Conservation (phyloP, 2,888 invertebrate species). For the Drosophila ezoana region DNA sequence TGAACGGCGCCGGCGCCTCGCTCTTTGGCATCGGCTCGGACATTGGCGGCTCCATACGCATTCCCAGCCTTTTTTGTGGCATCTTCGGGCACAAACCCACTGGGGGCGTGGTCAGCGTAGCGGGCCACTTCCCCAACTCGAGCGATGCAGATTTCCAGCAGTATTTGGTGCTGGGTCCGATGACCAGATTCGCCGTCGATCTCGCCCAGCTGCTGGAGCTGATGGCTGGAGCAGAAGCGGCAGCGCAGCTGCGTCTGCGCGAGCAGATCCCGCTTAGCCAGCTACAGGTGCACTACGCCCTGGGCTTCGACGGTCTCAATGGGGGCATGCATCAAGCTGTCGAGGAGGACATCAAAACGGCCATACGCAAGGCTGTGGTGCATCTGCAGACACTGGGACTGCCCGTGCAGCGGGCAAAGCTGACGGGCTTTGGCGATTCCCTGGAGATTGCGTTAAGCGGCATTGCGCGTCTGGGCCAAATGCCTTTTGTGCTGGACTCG, state of each 20-base stretch:
- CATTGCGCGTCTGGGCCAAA: constrained; percentile 53
- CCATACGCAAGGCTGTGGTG: constrained; percentile 68
- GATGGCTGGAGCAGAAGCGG: constrained; percentile 86
- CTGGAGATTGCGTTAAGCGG: constrained; percentile 65
- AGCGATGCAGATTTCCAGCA: constrained; percentile 85
- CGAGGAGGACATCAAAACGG: constrained; percentile 59
- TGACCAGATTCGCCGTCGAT: constrained; percentile 92
- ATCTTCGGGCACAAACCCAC: constrained; percentile 95
- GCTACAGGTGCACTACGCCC: constrained; percentile 84
- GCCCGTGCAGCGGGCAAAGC: constrained; percentile 33
- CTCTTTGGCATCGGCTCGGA: constrained; percentile 93
- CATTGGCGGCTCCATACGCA: constrained; percentile 93
- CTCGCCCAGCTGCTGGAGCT: constrained; percentile 88
- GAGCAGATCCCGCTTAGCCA: constrained; percentile 85
- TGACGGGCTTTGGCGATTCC: constrained; percentile 63
- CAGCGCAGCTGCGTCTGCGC: constrained; percentile 85
- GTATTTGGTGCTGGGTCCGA: constrained; percentile 89
- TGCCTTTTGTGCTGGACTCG: constrained; percentile 48
- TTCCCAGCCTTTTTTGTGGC: constrained; percentile 94
- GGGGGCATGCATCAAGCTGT: constrained; percentile 65
- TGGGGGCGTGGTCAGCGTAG: constrained; percentile 87
- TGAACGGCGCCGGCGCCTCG: constrained; percentile 91
- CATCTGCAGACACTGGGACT: constrained; percentile 67
- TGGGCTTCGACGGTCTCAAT: constrained; percentile 66
- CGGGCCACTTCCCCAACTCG: constrained; percentile 88